Base-by-base conservation (phyloP, 2,888 invertebrate species). In the Nebria brevicollis region DNA sequence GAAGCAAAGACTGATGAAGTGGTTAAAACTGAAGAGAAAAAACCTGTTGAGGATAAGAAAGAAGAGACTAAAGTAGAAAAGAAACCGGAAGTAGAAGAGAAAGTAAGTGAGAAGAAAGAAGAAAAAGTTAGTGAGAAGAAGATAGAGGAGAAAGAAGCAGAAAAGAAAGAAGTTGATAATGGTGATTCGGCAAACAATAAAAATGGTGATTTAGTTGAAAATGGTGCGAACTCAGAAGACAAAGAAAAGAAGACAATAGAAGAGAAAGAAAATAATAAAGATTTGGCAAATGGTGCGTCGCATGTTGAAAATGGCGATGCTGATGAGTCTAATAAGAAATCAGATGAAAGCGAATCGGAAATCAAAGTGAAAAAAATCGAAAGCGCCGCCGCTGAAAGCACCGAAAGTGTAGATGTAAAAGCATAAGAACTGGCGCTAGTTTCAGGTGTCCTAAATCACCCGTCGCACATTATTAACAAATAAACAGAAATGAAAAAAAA, bases 311-410 rank as follows among this genome's bases (percentile, higher is more conserved):
- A 84, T 75, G 83, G 83, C 80, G 83, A 82, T 11, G 81, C 25
- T 5, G 34, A 25, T n/a, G 25, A 15, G 25, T 26, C 25, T 13
- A 70, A 81, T 66, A 82, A 82, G 77, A 78, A 77, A 54, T 43
- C n/a, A 25, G 84, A 83, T 42, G 76, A 81, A 54, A 84, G 83
- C 77, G 86, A 85, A 83, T 86, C 88, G 11, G 92, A 92, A 83
- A 91, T 92, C 84, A 92, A 92, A 89, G 90, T 91, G 34, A 92
- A 92, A 89, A 90, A 91, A 83, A 89, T 92, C 66, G 89, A 91
- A 77, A 89, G 90, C 7, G 90, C 90, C 77, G 87, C 88, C n/a
- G 90, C 90, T 80, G 90, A 90, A 83, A 87, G 89, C 84, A 88
- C 89, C 87, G 91, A 91, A 72, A 84, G 83, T 85, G 91, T 91